These are phyloP conservation scores for Platysteira castanea DNA, from an alignment of 2,113 vertebrate species.

Conservation along the genomic window DNA sequence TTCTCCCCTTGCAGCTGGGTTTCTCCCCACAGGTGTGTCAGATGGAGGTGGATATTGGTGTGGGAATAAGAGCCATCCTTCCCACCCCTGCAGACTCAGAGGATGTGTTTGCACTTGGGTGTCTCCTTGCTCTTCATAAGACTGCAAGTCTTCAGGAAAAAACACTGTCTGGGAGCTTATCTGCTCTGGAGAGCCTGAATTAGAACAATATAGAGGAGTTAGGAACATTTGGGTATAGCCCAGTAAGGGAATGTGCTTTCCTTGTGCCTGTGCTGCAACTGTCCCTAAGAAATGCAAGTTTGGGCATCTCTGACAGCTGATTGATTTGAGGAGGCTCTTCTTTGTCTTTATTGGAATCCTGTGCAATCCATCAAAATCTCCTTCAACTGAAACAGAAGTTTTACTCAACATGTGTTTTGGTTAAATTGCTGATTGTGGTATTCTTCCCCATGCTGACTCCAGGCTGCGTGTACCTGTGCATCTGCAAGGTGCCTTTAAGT, in stretches of 20 bases:
- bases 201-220: neutral
- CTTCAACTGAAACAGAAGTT: neutral
- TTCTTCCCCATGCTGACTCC: fast-evolving
- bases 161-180: neutral
- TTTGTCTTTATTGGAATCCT: neutral
- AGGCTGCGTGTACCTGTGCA: neutral
- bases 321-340: neutral
- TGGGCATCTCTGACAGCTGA: neutral
- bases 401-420: neutral
- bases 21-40: neutral
- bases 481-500: neutral
- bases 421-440: neutral
- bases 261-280: neutral
- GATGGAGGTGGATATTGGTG: neutral
- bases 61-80: neutral
- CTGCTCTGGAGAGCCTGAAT: neutral
- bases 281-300: neutral
- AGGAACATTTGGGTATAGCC: neutral
- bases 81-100: neutral
- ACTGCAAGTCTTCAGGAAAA: neutral
- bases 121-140: neutral
- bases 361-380: neutral
- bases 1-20: neutral
- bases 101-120: neutral
- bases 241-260: neutral